Percentiles rank a stretch among this genome's conserved stretches.
These are phyloP conservation scores for Nycticebus coucang DNA, from an alignment of 2,113 vertebrate species.

Conservation along the genomic window DNA sequence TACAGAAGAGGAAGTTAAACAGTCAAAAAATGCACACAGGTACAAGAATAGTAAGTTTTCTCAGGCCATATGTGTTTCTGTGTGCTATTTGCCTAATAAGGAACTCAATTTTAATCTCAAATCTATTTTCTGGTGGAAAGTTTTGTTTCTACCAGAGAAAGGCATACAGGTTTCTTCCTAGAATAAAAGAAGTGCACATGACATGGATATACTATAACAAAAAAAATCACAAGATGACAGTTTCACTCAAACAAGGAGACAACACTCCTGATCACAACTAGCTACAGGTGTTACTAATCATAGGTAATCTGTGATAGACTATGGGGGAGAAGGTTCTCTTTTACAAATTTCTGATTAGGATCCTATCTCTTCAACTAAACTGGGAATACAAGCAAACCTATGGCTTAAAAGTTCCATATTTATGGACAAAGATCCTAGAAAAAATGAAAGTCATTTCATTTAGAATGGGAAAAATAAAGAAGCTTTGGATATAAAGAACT, in stretches of 20 bases:
- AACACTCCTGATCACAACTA: neutral
- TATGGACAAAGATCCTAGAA: neutral
- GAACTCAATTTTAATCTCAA: neutral
- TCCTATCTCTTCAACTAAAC: neutral
- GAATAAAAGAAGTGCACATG: neutral
- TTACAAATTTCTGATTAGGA: neutral
- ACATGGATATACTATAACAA: neutral
- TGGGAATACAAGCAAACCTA: neutral
- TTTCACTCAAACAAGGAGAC: neutral
- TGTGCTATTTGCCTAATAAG: neutral
- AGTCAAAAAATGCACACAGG: neutral
- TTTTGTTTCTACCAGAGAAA: neutral
- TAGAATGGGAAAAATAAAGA: neutral
- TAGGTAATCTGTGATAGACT: neutral
- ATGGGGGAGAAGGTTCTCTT: neutral
- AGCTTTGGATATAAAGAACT: neutral
- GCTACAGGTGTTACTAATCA: neutral
- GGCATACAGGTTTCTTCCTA: neutral
- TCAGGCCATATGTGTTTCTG: neutral
- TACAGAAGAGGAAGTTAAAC: neutral
- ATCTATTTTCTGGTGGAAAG: neutral
- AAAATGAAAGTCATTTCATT: neutral
- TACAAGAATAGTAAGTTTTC: neutral
- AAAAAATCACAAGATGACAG: neutral
- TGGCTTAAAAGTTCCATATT: neutral